Base-by-base conservation (phyloP, 64 coral and sea anemone species). In the Acropora yongei region DNA sequence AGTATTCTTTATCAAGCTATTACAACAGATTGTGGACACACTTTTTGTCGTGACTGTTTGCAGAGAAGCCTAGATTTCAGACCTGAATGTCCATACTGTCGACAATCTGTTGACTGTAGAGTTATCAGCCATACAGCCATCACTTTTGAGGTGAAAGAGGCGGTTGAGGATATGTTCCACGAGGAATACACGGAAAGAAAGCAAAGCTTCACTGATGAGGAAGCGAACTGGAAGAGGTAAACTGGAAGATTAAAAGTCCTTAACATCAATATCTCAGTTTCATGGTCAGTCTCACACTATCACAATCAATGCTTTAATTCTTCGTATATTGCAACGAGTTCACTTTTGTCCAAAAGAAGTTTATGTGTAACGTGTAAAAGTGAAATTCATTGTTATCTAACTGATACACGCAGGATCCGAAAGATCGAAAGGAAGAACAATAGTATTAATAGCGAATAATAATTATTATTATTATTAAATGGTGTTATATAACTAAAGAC, bases 191-290 rank as follows among this genome's bases (percentile, higher is more conserved):
- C 87, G 20, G 82, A 74, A 16, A 80, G 92, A 20, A 65, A 97
- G 55, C 82, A 60, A 67, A 79, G 76, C 20, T 90, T 91, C n/a
- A 47, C 80, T 1, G 55, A 91, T 39, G 95, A 97, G 57, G 80
- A 94, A 57, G 77, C 67, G 44, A 45, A 40, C 5, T 82, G 93
- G 84, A 86, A 80, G 57, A 80, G 95, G 95, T 97, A 30, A 77
- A 68, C 30, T 30, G 30, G 45, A 48, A 1, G 8, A 39, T 57
- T n/a, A 71, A 71, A 71, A 4, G 12, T 11, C 12, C 63, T 68
- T 11, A 68, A 11, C 8, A 68, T 13, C 8, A 68, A 30, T 30
- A 30, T 30, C 30, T 30, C 30, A 30, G 30, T 30, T 30, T 30
- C 30, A 30, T 30, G 30, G 30, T 30, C 30, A 30, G 30, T 30